Percentiles rank a stretch among this genome's conserved stretches.
These are phyloP conservation scores for Myodes glareolus DNA, from an alignment of 2,113 vertebrate genomes.

Conservation along the genomic window DNA sequence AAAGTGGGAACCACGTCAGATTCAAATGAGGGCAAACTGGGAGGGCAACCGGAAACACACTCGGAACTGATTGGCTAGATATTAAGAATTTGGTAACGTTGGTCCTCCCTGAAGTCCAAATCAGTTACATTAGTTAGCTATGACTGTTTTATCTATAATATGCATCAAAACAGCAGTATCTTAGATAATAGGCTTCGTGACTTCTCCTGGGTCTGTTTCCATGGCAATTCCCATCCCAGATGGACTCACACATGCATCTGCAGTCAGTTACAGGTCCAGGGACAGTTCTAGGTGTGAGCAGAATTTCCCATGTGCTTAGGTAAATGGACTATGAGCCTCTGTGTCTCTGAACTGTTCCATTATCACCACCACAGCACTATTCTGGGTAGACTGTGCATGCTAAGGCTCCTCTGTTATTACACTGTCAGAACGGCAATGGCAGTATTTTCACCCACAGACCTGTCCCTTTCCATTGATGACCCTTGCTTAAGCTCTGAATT, in stretches of 20 bases:
- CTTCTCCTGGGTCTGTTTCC: too few relatives aligned
- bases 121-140: background rate
- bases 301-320: background rate
- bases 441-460: background rate
- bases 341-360: background rate
- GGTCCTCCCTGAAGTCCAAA: background rate
- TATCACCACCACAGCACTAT: background rate
- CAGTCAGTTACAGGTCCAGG: background rate
- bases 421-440: background rate
- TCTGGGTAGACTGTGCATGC: background rate
- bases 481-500: slow-evolving; percentile 34
- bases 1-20: background rate
- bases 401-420: background rate
- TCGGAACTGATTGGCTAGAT: background rate
- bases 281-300: background rate
- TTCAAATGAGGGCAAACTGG: background rate
- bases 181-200: background rate
- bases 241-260: background rate
- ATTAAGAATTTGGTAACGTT: background rate
- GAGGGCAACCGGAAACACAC: background rate
- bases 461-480: slow-evolving; percentile 13
- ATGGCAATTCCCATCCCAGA: accelerated
- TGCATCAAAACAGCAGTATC: background rate
- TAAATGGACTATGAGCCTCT: background rate
- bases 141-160: background rate